phyloP scores from a whole-genome alignment of 1,140 invertebrate species.

The Brachionus calyciflorus region DNA sequence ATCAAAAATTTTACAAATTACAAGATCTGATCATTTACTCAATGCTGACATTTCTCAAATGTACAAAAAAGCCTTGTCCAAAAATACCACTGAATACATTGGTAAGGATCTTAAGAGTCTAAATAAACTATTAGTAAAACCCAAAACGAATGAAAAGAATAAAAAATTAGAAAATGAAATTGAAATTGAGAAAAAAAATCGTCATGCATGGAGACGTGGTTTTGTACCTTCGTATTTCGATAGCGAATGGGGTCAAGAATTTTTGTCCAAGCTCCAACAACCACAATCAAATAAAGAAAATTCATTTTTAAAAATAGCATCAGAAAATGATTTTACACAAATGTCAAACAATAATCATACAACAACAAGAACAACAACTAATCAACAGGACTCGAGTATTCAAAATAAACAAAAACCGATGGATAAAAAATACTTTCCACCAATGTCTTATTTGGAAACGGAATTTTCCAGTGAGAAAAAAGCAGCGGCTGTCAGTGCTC shows the following conservation, averaged over 20 bases:
- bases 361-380: not conserved
- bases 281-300: slow-evolving; percentile 16
- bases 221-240: slow-evolving; percentile 58
- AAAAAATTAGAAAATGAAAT: slow-evolving; percentile 7
- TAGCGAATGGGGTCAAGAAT: slow-evolving; percentile 58
- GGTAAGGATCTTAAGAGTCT: not conserved
- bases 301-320: slow-evolving; percentile 12
- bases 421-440: slow-evolving; percentile 8
- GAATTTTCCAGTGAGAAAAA: slow-evolving; percentile 30
- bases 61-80: slow-evolving; percentile 27
- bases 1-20: not conserved
- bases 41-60: not conserved
- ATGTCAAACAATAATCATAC: not conserved
- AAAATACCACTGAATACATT: not conserved
- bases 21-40: not conserved
- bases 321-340: slow-evolving; percentile 41
- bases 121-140: not conserved
- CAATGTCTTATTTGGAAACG: slow-evolving; percentile 32
- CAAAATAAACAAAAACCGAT: not conserved
- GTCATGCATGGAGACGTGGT: slow-evolving; percentile 7
- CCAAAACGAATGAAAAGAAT: not conserved
- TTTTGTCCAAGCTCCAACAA: slow-evolving; percentile 48
- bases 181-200: not conserved
- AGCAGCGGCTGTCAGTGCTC: not conserved
- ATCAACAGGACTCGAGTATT: not conserved